Conservation (phyloP, 2,888 invertebrate genomes). For the Ennomos erosarius region DNA sequence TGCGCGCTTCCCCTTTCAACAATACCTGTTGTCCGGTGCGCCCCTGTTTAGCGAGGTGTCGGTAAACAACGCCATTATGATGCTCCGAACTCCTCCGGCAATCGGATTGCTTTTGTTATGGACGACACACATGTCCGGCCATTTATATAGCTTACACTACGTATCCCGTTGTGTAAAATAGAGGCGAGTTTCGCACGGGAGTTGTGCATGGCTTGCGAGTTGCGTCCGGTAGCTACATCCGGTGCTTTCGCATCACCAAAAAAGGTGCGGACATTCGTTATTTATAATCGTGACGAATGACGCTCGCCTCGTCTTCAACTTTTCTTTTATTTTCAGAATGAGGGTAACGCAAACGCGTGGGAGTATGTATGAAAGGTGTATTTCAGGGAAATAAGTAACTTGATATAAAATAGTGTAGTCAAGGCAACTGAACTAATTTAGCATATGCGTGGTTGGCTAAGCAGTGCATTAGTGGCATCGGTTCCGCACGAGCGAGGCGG, state of each 20-base stretch:
- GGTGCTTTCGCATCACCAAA: slow-evolving; percentile 82
- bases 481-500: slow-evolving; percentile 76
- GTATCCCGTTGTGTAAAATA: slow-evolving; percentile 49
- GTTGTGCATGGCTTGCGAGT: slow-evolving; percentile 59
- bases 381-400: slow-evolving; percentile 20
- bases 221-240: slow-evolving; percentile 81
- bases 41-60: slow-evolving; percentile 32
- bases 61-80: slow-evolving; percentile 39
- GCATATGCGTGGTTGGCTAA: slow-evolving; percentile 28
- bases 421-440: slow-evolving; percentile 25
- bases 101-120: slow-evolving; percentile 68
- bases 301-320: slow-evolving; percentile 63
- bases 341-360: slow-evolving; percentile 47
- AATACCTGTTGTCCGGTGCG: slow-evolving; percentile 53
- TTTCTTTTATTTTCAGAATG: slow-evolving; percentile 74
- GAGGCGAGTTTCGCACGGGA: slow-evolving; percentile 68
- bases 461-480: slow-evolving; percentile 46
- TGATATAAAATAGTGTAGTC: slow-evolving; percentile 40
- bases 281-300: slow-evolving; percentile 80
- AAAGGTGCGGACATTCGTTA: slow-evolving; percentile 81
- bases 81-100: slow-evolving; percentile 25
- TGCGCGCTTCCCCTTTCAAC: slow-evolving; percentile 51
- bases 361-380: slow-evolving; percentile 56
- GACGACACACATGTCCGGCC: slow-evolving; percentile 73
- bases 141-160: slow-evolving; percentile 57